These are phyloP conservation scores for Triplophysa dalaica DNA, from an alignment of 2,113 vertebrate species.

Conservation along the genomic window DNA sequence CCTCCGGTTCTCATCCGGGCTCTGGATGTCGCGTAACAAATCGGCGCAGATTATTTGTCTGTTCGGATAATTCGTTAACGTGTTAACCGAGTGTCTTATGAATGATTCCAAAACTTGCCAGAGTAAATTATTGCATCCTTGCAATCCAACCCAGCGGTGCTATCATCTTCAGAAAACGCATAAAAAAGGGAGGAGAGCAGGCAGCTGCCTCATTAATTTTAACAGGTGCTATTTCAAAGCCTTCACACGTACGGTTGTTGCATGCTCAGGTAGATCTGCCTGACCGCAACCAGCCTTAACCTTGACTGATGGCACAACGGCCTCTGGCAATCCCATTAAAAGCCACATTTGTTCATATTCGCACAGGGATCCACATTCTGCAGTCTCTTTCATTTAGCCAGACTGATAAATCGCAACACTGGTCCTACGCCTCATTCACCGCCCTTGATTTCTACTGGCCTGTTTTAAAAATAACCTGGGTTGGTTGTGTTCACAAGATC, in stretches of 20 bases:
- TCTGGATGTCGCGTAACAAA: constrained; percentile 34
- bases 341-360: constrained; percentile 64
- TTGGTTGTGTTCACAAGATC: not conserved
- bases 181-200: constrained; percentile 15
- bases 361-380: constrained; percentile 57
- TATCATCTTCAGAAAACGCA: constrained; percentile 25
- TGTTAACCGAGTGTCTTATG: constrained; percentile 34
- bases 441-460: constrained; percentile 34
- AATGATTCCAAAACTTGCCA: constrained; percentile 28
- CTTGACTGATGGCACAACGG: constrained; percentile 64
- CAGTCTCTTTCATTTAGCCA: constrained; percentile 70
- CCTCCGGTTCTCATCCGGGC: constrained; percentile 31
- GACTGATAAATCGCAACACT: constrained; percentile 61
- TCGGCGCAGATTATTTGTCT: constrained; percentile 38
- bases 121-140: constrained; percentile 20
- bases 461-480: constrained; percentile 24
- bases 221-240: constrained; percentile 38
- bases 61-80: constrained; percentile 42
- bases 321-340: constrained; percentile 70
- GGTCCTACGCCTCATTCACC: constrained; percentile 13
- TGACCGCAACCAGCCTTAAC: constrained; percentile 55
- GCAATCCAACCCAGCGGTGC: not conserved
- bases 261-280: constrained; percentile 49
- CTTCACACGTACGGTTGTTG: constrained; percentile 36
- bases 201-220: constrained; percentile 29